Evolutionary conservation across 64 coral and sea anemone genomes (phyloP).

Genomic region (Stichodactyla helianthus): DNA sequence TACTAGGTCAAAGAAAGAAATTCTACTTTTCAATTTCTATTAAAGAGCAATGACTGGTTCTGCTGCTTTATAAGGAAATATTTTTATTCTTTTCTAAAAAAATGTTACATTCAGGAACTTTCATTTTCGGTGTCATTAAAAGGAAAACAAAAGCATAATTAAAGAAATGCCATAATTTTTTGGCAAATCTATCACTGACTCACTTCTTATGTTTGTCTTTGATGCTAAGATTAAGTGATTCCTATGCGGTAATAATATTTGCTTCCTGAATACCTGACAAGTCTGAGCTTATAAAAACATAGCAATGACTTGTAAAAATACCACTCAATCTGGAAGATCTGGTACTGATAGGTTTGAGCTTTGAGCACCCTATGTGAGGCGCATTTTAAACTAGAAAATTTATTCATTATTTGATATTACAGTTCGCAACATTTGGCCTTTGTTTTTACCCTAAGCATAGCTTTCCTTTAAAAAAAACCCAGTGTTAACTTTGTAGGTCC

Average conservation of each 20-base stretch:
- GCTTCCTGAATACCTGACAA: background rate
- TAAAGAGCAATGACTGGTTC: background rate
- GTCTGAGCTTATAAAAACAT: background rate
- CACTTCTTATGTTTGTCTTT: background rate
- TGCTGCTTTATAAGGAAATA: background rate
- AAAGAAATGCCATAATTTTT: background rate
- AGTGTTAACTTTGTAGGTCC: background rate
- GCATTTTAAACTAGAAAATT: background rate
- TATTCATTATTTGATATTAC: too few species aligned
- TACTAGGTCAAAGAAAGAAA: background rate
- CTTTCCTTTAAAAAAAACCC: background rate
- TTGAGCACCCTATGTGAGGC: too few species aligned
- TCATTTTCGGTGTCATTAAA: background rate
- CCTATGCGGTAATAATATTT: background rate
- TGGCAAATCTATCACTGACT: background rate
- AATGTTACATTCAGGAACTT: background rate
- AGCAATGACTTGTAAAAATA: conserved; percentile 2
- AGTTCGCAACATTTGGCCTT: too few species aligned
- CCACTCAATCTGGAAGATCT: background rate
- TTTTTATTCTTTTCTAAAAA: background rate
- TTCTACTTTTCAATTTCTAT: background rate
- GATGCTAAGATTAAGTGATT: background rate
- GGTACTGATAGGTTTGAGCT: background rate
- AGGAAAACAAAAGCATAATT: background rate
- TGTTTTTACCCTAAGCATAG: too few species aligned